Conservation (phyloP, 2,113 vertebrate species). For the Oostethus manadensis region DNA sequence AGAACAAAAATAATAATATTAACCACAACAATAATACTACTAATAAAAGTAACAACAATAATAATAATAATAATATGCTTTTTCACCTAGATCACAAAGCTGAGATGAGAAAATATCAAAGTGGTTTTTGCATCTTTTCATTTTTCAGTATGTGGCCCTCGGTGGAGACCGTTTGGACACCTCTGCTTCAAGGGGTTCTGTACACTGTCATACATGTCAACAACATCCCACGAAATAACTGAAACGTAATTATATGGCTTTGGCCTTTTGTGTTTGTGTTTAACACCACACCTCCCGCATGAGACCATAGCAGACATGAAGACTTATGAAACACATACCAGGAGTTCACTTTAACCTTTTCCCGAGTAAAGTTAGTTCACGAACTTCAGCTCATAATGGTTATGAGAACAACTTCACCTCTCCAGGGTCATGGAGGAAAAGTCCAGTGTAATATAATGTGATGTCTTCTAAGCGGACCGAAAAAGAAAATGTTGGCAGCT, state of each 20-base stretch:
- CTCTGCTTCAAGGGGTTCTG: slow-evolving; percentile 4
- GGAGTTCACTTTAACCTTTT: slow-evolving; percentile 35
- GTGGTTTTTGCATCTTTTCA: no score
- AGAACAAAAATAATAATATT: no score
- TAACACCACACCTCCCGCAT: slow-evolving; percentile 58
- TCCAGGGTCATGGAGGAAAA: slow-evolving; percentile 48
- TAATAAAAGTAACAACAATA: no score
- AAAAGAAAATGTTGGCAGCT: slow-evolving; percentile 33
- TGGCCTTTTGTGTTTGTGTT: slow-evolving; percentile 35
- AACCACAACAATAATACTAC: no score
- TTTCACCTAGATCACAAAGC: no score
- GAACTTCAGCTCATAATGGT: slow-evolving; percentile 15
- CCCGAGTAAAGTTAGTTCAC: slow-evolving; percentile 37
- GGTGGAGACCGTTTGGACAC: no score
- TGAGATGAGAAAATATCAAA: no score
- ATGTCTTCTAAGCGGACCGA: slow-evolving; percentile 33
- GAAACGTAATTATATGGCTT: slow-evolving; percentile 19
- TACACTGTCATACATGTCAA: slow-evolving; percentile 2
- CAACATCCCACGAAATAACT: not conserved
- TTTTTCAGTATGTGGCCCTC: no score
- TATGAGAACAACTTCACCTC: slow-evolving; percentile 46
- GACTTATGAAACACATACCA: slow-evolving; percentile 59
- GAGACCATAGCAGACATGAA: slow-evolving; percentile 34
- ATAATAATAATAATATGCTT: no score
- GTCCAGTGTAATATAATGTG: slow-evolving; percentile 53